Base-by-base conservation (phyloP, 2,888 invertebrate genomes). In the Ormia ochracea region DNA sequence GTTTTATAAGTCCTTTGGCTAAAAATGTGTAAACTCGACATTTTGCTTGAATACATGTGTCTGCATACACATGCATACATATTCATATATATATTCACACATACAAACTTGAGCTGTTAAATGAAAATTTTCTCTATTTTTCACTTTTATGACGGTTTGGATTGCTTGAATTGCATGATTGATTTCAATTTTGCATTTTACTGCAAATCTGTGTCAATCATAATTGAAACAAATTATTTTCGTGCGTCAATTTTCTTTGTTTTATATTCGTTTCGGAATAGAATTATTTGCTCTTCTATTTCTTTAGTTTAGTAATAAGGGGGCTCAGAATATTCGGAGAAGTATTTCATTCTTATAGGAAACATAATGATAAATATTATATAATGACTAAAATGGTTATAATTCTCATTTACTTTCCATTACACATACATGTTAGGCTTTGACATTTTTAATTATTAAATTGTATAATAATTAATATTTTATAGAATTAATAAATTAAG, bases 211-310 rank as follows among this genome's bases (percentile, higher is more conserved):
- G 54, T 76, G 75, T 61, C 75, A 76, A 76, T 76, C 75, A 69
- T 76, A 74, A 74, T 74, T 74, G 74, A 66, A 74, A 68, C 61
- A 69, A 76, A 76, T 69, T 76, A 68, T 61, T 61, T 75, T 68
- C 19, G 17, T 75, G 19, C 36, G 36, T 43, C 33, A 43, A 45
- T 61, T n/a, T 43, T 19, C 23, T 19, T 12, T 41, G 26, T 12
- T 33, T 38, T 28, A n/a, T 12, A 50, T 14, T 19, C 31, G 41
- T 23, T 31, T 23, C 10, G 26, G 19, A 41, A 28, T 21, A 12
- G 14, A 4, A 38, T 9, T 54, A 19, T n/a, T n/a, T n/a, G n/a
- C n/a, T n/a, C n/a, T n/a, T n/a, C n/a, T 65, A 17, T 7, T 17
- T 23, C 28, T 48, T 38, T 48, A n/a, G 26, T n/a, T 48, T 19